Percentiles rank a stretch among this genome's conserved stretches.
Evolutionary conservation across 2,888 invertebrate genomes (phyloP).

Genomic region (Nemurella pictetii): DNA sequence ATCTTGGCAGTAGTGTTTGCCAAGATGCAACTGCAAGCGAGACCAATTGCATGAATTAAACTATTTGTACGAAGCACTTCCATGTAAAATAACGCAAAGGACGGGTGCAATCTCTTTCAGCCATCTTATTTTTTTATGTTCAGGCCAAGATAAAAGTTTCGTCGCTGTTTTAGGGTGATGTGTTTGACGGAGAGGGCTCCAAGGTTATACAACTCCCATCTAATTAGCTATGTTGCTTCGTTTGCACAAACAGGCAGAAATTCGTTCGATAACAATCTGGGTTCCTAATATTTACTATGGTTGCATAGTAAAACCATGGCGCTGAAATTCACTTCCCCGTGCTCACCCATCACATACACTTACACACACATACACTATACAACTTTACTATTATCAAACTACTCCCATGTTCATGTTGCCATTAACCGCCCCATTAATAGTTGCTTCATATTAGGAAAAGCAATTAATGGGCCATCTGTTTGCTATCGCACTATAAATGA

Average conservation of each 20-base stretch:
- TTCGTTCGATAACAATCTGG: background rate
- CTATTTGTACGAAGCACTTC: background rate
- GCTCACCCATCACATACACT: background rate
- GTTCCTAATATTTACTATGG: background rate
- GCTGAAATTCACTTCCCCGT: background rate
- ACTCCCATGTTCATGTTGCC: background rate
- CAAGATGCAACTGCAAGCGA: background rate
- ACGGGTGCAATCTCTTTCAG: background rate
- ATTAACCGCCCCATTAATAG: background rate
- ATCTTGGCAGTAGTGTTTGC: background rate
- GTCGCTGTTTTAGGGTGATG: background rate
- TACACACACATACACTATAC: background rate
- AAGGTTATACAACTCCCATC: too few species aligned
- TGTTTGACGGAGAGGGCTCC: too few species aligned
- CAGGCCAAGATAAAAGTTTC: background rate
- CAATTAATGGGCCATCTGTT: background rate
- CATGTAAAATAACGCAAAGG: background rate
- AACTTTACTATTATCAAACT: background rate
- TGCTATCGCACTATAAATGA: background rate
- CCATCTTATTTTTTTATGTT: background rate
- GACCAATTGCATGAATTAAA: background rate
- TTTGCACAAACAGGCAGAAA: background rate
- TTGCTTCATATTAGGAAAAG: background rate
- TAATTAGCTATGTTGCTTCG: background rate
- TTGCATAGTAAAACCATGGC: background rate